phyloP scores from a whole-genome alignment of 2,113 vertebrate genomes.

The Mustelus asterias region DNA sequence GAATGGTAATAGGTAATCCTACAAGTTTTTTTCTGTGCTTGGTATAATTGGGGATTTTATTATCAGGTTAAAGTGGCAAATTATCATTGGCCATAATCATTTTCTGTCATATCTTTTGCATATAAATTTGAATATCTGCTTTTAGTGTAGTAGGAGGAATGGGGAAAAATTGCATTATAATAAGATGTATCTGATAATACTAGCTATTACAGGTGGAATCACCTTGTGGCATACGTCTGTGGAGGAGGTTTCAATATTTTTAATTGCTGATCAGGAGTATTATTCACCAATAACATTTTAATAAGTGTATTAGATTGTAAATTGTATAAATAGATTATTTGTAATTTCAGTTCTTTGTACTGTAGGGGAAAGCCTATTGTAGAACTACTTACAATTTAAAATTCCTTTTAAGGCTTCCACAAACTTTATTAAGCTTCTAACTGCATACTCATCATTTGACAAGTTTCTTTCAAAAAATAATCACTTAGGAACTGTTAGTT shows the following conservation, averaged over 20 bases:
- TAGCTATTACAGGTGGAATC: not conserved
- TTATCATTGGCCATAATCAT: not conserved
- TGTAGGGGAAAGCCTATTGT: not conserved
- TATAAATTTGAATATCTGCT: not conserved
- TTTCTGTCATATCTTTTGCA: not conserved
- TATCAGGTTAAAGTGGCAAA: not conserved
- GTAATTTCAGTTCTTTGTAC: not conserved
- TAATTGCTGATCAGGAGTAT: not conserved
- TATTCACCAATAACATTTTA: not conserved
- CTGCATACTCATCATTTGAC: not conserved
- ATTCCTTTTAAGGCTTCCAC: not conserved
- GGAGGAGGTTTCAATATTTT: not conserved
- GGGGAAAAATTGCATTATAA: not conserved
- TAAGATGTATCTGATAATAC: not conserved
- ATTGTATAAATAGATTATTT: not conserved
- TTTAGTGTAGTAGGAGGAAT: not conserved
- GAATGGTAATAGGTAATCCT: constrained; percentile 81
- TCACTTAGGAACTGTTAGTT: not conserved
- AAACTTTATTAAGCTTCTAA: not conserved
- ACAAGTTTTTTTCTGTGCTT: not conserved
- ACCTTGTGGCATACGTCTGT: not conserved
- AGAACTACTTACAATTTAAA: not conserved
- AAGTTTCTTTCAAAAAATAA: not conserved
- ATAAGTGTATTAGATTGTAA: not conserved
- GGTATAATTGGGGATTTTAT: not conserved